Conservation (phyloP, 1,140 invertebrate genomes). For the Micrasema minimum region DNA sequence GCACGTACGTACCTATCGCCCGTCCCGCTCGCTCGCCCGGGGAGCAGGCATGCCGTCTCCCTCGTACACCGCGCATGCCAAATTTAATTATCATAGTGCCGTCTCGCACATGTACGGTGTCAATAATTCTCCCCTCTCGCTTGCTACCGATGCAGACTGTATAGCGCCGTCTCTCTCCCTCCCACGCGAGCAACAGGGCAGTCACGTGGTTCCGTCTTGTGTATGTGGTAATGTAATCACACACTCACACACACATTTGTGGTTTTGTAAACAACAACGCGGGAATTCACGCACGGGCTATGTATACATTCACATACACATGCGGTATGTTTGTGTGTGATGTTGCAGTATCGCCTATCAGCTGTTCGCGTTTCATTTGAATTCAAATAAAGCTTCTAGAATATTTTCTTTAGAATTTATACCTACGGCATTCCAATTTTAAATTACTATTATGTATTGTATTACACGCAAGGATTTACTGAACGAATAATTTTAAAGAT, state of each 20-base stretch:
- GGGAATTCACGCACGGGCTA: neutral
- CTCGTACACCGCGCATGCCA: neutral
- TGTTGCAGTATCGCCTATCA: no score
- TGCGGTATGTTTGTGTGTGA: neutral
- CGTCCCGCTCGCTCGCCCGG: neutral
- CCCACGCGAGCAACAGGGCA: conserved; percentile 7
- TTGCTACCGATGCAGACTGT: no score
- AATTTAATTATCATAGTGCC: neutral
- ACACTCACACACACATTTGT: neutral
- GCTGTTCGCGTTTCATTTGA: no score
- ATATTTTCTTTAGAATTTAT: no score
- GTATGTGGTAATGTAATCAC: neutral
- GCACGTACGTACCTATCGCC: conserved; percentile 8
- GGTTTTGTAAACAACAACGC: neutral
- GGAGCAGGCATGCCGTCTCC: conserved; percentile 16
- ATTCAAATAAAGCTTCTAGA: no score
- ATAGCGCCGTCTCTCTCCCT: neutral
- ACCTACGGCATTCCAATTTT: no score
- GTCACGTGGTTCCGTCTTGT: conserved; percentile 7
- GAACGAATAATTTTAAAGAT: no score
- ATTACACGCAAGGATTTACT: no score
- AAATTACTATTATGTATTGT: no score
- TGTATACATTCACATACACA: neutral
- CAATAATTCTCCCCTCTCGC: no score
- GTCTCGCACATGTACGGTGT: neutral